Base-by-base conservation (phyloP, 2,888 invertebrate genomes). In the Gari tellinella region DNA sequence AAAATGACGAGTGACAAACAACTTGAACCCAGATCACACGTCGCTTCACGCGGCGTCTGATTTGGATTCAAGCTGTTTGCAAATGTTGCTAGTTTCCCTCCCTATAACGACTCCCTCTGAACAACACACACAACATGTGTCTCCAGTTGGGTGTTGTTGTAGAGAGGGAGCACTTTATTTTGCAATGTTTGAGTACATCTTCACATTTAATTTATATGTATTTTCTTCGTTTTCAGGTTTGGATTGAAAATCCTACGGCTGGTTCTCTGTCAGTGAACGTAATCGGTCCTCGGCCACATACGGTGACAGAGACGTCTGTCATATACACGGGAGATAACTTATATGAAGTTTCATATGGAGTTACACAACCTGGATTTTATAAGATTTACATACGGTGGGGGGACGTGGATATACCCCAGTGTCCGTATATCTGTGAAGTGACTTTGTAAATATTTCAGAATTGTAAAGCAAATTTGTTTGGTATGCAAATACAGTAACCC, bases 291-390 rank as follows among this genome's bases (percentile, higher is more conserved):
- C 80, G 84, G 2, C 73, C 84, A 1, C 80, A 84, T 52, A 76
- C 80, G 5, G 90, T 91, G 0, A 67, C 79, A 5, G 89, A 89
- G 63, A 88, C 89, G n/a, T 85, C 82, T 12, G 86, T 91, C 5
- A 75, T 84, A 10, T 90, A 90, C 80, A 89, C 87, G 3, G 90
- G 89, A 38, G 89, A 90, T 62, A 85, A 90, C 64, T 61, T 89
- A 19, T 90, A 91, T 66, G 90, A 90, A 69, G 85, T 91, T 52
- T 83, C 82, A 1, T 91, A 88, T 68, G 86, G 86, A 75, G 91
- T 91, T 31, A 83, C 86, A 17, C 76, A 83, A 25, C 89, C 89
- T 14, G 91, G 91, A 8, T 84, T 86, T 45, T 91, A 91, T 66
- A 67, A 89, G 41, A 90, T 91, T 14, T 84, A 76, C 31, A 84